Conservation (phyloP, 2,113 vertebrate species). For the Cacatua alba region DNA sequence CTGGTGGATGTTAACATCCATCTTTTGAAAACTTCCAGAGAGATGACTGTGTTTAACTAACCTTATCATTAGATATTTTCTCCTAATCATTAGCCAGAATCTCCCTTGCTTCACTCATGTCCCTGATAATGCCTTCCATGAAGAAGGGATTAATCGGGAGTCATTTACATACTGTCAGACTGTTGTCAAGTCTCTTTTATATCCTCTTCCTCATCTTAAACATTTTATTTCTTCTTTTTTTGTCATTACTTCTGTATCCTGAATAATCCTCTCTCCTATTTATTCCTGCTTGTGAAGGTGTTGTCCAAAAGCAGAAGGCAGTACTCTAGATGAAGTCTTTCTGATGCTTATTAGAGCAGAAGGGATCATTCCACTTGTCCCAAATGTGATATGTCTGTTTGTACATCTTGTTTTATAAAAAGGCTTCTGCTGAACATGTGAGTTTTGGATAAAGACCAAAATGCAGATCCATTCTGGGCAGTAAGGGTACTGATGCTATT, state of each 20-base stretch:
- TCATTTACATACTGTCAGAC: background rate
- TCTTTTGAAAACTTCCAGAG: background rate
- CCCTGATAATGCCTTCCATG: background rate
- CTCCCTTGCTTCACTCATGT: background rate
- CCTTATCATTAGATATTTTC: background rate
- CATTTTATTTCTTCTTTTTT: background rate
- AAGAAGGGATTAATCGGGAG: background rate
- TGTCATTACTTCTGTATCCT: background rate
- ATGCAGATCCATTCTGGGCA: background rate
- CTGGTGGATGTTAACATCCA: background rate
- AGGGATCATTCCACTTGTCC: background rate
- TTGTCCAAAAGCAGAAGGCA: background rate
- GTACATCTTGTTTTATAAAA: background rate
- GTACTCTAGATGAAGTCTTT: background rate
- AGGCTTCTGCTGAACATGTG: background rate
- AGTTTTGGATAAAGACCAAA: background rate
- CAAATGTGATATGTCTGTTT: background rate
- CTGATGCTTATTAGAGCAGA: slow-evolving; percentile 29
- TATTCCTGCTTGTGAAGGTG: background rate
- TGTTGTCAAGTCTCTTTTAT: background rate
- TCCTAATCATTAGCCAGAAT: background rate
- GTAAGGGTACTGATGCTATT: background rate
- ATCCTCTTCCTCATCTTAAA: background rate
- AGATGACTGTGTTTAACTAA: background rate
- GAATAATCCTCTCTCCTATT: background rate